Conservation (phyloP, 30 jellyfish, hydroid and myxozoan genomes). For the Cassiopea xamachana region DNA sequence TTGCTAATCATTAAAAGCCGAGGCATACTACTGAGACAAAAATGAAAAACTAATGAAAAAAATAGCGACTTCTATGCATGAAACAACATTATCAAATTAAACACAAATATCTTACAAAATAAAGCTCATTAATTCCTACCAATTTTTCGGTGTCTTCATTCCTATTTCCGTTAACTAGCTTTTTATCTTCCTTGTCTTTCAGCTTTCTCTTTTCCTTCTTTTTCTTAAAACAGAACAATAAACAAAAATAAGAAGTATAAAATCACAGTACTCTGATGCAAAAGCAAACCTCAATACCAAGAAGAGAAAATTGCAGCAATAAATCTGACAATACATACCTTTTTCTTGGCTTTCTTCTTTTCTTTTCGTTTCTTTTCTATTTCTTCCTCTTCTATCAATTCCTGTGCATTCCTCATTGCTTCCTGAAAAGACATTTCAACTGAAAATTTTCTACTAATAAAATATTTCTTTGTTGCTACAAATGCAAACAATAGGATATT, state of each 20-base stretch:
- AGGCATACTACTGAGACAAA: too few species aligned
- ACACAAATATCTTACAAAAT: not conserved
- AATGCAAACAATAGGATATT: too few species aligned
- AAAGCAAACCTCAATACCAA: not conserved
- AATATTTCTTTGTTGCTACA: too few species aligned
- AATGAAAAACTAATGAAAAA: too few species aligned
- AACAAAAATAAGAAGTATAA: not conserved
- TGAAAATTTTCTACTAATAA: too few species aligned
- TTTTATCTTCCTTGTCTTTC: conserved; percentile 82
- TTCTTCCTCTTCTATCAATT: conserved; percentile 95
- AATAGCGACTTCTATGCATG: too few species aligned
- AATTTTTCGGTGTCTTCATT: conserved; percentile 21
- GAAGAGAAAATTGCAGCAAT: too few species aligned
- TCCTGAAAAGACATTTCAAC: conserved; percentile 61
- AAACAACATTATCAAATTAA: too few species aligned
- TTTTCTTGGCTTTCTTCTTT: conserved; percentile 91
- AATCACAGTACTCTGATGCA: not conserved
- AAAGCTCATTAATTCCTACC: not conserved
- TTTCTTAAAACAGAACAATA: conserved; percentile 60
- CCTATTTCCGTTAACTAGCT: conserved; percentile 50
- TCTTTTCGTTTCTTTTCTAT: conserved; percentile 91
- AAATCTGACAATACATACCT: conserved; percentile 52
- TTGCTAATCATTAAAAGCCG: too few species aligned
- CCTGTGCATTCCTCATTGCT: conserved; percentile 93
- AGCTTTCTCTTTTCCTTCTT: conserved; percentile 96